Base-by-base conservation (phyloP, 2,113 vertebrate species). In the Oryzias celebensis region DNA sequence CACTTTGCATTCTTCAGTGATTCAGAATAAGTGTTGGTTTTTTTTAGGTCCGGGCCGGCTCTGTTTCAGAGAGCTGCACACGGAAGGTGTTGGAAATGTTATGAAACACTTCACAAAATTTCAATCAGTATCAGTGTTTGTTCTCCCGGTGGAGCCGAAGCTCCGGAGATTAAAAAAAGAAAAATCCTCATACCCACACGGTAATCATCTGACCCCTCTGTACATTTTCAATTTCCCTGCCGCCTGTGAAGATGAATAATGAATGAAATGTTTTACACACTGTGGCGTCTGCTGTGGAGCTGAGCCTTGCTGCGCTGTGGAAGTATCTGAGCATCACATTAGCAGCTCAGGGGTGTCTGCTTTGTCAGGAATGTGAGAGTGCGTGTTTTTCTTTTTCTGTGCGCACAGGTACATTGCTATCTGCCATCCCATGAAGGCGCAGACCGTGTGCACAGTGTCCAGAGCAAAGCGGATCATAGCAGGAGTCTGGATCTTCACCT, bases 381-480 rank as follows among this genome's bases (percentile, higher is more conserved):
- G 3, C 4, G 12, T 3, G 24, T n/a, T 5, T 1, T 6, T 10
- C 3, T 50, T 48, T 59, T 17, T 16, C 18, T 43, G n/a, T 69
- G 8, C 43, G 1, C 58, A 45, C 70, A 94, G 93, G 81, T 92
- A 93, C 82, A 92, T 94, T 0, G 90, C 92, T 0, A 92, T 94
- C 76, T 94, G 93, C 73, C 91, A 92, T 68, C 92, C 90, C 0
- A 91, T 92, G 65, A 88, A 80, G 58, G 93, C 92, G 2, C 91
- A 94, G 74, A 90, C 90, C 0, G 77, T 93, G 28, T 93, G 93
- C 71, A 93, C 93, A 0, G 85, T 93, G 44, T 92, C 90, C n/a
- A 72, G 90, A 42, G 93, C 94, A 62, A 92, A 92, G 58, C 73
- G 89, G 36, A 92, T 94, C 78, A 89, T 93, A 3, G 62, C 88